phyloP scores from a whole-genome alignment of 30 jellyfish, hydroid and myxozoan genomes.

The Hydractinia symbiolongicarpus region DNA sequence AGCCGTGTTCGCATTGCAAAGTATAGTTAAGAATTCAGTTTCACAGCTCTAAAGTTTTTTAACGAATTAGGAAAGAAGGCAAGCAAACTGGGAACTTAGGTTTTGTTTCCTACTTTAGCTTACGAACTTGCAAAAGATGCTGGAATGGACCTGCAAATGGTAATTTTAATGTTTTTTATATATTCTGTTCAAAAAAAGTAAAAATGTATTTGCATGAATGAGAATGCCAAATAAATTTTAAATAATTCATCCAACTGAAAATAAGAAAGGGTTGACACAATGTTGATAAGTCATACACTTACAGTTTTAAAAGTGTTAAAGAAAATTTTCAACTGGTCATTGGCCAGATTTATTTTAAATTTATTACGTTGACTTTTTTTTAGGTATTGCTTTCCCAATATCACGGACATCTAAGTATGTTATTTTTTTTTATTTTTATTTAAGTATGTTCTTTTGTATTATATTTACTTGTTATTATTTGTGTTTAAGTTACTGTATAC shows the following conservation, averaged over 20 bases:
- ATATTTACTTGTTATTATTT: too few relatives aligned
- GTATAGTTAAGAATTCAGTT: too few relatives aligned
- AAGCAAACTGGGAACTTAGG: background rate
- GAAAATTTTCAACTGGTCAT: background rate
- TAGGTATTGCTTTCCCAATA: conserved; percentile 23
- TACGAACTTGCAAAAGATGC: conserved; percentile 76
- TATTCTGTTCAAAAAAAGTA: too few relatives aligned
- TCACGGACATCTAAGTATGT: conserved; percentile 26
- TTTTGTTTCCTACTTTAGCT: conserved; percentile 37
- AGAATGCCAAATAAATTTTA: too few relatives aligned
- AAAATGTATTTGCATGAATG: too few relatives aligned
- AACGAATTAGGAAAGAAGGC: too few relatives aligned
- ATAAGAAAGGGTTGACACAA: too few relatives aligned
- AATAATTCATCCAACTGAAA: too few relatives aligned
- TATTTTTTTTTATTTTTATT: background rate
- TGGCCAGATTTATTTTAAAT: background rate
- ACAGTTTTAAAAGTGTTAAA: too few relatives aligned
- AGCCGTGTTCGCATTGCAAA: background rate
- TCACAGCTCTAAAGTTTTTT: too few relatives aligned
- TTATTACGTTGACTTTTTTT: background rate
- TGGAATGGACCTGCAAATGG: conserved; percentile 75
- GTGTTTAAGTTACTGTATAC: too few relatives aligned
- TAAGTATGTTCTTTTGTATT: background rate
- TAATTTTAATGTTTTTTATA: background rate
- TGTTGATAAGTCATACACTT: too few relatives aligned